phyloP scores from a whole-genome alignment of 2,888 invertebrate genomes.

The Leuctra nigra region DNA sequence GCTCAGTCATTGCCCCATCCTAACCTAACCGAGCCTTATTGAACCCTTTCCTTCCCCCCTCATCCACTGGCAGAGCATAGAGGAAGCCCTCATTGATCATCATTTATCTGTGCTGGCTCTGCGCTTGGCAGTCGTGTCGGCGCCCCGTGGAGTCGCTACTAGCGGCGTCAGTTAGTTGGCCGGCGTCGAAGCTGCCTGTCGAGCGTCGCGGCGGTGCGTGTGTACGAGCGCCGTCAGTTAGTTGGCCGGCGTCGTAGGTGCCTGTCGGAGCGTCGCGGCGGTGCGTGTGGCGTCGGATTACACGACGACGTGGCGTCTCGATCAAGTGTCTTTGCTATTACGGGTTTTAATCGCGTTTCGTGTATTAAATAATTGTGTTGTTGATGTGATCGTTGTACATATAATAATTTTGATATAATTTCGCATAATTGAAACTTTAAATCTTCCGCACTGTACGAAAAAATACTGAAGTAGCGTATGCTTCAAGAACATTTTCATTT shows the following conservation, averaged over 20 bases:
- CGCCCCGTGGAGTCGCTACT: neutral
- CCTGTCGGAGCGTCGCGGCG: neutral
- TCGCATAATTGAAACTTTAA: too few relatives aligned
- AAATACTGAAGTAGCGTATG: too few relatives aligned
- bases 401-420: too few relatives aligned
- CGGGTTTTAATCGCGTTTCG: too few relatives aligned
- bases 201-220: neutral
- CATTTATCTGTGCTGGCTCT: neutral
- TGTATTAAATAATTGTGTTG: too few relatives aligned
- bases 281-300: neutral
- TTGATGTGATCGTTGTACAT: too few relatives aligned
- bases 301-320: neutral
- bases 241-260: neutral
- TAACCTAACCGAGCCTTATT: too few relatives aligned
- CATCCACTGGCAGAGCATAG: neutral
- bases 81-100: neutral
- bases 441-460: too few relatives aligned
- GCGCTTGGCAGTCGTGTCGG: slow-evolving; percentile 2
- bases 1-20: too few relatives aligned
- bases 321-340: neutral
- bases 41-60: too few relatives aligned
- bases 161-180: neutral
- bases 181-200: too few relatives aligned
- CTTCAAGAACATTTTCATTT: too few relatives aligned
- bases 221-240: neutral